Evolutionary conservation across 2,113 vertebrate species (phyloP).

Genomic region (Paradoxurus hermaphroditus): DNA sequence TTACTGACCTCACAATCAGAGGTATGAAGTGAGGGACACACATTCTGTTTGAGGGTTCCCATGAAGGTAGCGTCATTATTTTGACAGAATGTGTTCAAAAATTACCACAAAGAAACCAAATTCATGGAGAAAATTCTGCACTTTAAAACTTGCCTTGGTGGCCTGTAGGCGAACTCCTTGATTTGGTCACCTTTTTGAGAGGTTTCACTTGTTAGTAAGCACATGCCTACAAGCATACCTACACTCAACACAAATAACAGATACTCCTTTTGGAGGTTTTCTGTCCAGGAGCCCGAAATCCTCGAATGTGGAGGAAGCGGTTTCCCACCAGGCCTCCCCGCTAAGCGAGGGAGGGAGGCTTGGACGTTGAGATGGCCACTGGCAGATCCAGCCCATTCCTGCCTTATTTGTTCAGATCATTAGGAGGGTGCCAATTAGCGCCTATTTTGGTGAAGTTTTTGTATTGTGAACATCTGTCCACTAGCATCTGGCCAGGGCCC

Average conservation of each 20-base stretch:
- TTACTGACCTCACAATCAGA: constrained; percentile 56
- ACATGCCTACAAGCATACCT: neutral
- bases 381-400: neutral
- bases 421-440: constrained; percentile 22
- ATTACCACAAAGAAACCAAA: constrained; percentile 59
- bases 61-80: constrained; percentile 70
- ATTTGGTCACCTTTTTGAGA: neutral
- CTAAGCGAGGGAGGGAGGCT: neutral
- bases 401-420: neutral
- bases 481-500: constrained; percentile 57
- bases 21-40: constrained; percentile 38
- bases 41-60: constrained; percentile 21
- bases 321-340: neutral
- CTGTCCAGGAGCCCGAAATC: neutral
- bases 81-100: constrained; percentile 72
- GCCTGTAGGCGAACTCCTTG: neutral
- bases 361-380: neutral
- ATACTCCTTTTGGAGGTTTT: neutral
- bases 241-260: neutral
- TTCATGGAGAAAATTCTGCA: constrained; percentile 33
- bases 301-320: neutral
- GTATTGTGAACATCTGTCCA: constrained; percentile 67
- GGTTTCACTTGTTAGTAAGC: neutral
- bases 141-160: neutral
- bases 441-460: constrained; percentile 43